Percentiles rank a stretch among this genome's conserved stretches.
Conservation (phyloP, 2,797 vertebrate genomes). For the Salarias fasciatus region DNA sequence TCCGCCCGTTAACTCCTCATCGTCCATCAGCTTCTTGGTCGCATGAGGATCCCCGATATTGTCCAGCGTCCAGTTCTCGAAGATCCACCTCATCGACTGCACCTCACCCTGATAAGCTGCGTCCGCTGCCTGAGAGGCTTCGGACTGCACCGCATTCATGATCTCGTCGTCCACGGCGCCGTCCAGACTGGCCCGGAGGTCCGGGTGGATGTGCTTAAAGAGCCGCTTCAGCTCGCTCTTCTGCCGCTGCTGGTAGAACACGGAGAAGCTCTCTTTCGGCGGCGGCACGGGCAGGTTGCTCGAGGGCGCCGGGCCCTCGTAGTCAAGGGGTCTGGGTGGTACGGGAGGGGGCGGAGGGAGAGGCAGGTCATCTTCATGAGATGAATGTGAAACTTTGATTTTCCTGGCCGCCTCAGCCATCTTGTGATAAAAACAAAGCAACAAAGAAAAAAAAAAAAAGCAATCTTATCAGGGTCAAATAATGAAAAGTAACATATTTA, state of each 20-base stretch:
- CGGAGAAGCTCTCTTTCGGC: constrained; percentile 91
- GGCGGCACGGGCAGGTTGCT: constrained; percentile 84
- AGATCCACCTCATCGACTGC: constrained; percentile 97
- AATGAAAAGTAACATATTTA: constrained; percentile 29
- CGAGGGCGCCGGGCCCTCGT: constrained; percentile 52
- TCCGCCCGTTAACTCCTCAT: constrained; percentile 84
- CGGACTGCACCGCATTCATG: constrained; percentile 83
- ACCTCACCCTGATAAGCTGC: constrained; percentile 87
- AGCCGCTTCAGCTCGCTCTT: constrained; percentile 93
- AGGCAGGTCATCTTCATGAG: constrained; percentile 79
- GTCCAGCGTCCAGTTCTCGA: constrained; percentile 94
- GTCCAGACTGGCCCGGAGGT: constrained; percentile 88
- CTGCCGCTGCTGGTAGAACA: constrained; percentile 91
- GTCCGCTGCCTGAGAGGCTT: constrained; percentile 76
- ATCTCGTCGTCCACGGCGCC: constrained; percentile 88
- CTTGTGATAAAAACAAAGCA: constrained; percentile 65
- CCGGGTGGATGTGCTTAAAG: constrained; percentile 93
- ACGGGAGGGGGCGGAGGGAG: constrained; percentile 82
- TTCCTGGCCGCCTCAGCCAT: constrained; percentile 85
- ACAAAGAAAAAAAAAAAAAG: constrained; percentile 55
- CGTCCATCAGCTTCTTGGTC: constrained; percentile 85
- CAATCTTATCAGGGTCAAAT: constrained; percentile 55
- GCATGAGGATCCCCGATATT: constrained; percentile 89
- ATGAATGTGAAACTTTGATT: constrained; percentile 74
- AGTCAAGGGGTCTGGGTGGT: constrained; percentile 75